Base-by-base conservation (phyloP, 2,113 vertebrate species). In the Cavia aperea region DNA sequence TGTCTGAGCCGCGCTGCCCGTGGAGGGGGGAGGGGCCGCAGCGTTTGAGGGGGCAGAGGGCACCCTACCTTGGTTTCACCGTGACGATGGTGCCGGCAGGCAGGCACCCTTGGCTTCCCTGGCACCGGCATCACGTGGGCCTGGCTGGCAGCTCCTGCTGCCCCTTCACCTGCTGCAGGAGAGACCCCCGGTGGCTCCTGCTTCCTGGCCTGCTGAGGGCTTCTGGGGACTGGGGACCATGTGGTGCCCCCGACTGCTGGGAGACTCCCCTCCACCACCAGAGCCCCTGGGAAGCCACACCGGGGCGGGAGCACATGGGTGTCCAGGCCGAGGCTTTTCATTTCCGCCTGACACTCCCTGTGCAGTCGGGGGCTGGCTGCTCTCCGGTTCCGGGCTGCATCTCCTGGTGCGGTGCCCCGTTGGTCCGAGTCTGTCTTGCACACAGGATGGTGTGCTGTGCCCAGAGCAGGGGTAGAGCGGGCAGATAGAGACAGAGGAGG, bases 171-270 rank as follows among this genome's bases (percentile, higher is more conserved):
- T 82, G 88, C 31, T 21, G 46, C 19, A 19, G 72, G 65, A 43
- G 63, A 72, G 62, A 78, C 70, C 43, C 36, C 85, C 66, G 1
- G 4, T 0, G 12, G 46, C 51, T 60, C 23, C 90, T 84, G 83
- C 87, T 96, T 93, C 78, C 93, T 73, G 43, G 58, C 92, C 95
- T 51, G 78, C 88, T 49, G 79, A 63, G 85, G 88, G 33, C 68
- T 86, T 81, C 92, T 5, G 16, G 87, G n/a, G 60, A 79, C 89
- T 26, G 14, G 11, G 39, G n/a, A 56, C 56, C 63, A 81, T 39
- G 65, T 26, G 12, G 85, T 9, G 83, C 11, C 84, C 65, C 73
- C 78, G 77, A 77, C 91, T 94, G 84, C 43, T 86, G 33, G 31
- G 29, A 0, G 21, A 33, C 63, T 86, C 75, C 86, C 24, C 1